phyloP scores from a whole-genome alignment of 2,113 vertebrate genomes.

The Brachyhypopomus occidentalis region DNA sequence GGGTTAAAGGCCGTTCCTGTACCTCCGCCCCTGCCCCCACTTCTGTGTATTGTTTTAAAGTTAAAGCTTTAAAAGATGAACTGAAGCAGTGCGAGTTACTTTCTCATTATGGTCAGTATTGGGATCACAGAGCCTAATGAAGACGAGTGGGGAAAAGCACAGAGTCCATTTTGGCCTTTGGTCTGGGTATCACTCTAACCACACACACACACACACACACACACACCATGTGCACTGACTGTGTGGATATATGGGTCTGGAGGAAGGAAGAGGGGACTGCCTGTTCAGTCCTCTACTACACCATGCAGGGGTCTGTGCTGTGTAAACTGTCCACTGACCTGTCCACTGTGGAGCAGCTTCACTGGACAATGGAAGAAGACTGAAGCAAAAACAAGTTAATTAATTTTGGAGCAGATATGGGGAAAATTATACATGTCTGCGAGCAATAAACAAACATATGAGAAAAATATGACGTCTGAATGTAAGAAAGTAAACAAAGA shows the following conservation, averaged over 20 bases:
- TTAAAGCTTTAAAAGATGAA: background rate
- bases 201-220: background rate
- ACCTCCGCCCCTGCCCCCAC: too few relatives aligned
- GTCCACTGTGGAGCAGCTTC: background rate
- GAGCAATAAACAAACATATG: background rate
- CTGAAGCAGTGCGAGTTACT: background rate
- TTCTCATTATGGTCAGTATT: background rate
- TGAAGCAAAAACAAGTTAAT: background rate
- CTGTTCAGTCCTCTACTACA: constrained; percentile 36
- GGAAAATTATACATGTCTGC: background rate
- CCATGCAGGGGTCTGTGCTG: background rate
- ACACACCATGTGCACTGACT: background rate
- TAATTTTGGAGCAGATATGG: background rate
- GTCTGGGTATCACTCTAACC: too few relatives aligned
- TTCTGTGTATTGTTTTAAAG: too few relatives aligned
- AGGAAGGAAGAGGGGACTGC: constrained; percentile 29
- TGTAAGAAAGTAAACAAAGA: background rate
- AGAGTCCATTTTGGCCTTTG: too few relatives aligned
- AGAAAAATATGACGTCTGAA: background rate
- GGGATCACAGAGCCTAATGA: too few relatives aligned
- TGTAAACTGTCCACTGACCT: background rate
- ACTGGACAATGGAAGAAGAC: background rate
- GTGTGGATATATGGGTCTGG: background rate
- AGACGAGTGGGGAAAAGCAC: too few relatives aligned
- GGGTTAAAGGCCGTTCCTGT: too few relatives aligned